Conservation (phyloP, 2,113 vertebrate genomes). For the Emydocephalus ijimae region DNA sequence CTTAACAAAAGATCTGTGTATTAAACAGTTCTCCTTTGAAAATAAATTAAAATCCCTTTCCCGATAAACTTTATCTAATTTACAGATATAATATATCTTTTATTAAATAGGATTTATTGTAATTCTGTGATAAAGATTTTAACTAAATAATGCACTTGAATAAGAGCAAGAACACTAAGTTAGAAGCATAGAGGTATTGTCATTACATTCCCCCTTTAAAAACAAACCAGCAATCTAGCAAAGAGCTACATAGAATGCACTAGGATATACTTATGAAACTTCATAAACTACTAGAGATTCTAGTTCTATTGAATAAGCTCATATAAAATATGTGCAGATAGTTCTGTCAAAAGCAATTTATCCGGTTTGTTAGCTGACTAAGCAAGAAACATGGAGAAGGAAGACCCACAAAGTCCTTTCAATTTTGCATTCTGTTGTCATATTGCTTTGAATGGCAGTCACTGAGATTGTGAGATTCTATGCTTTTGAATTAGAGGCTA, state of each 20-base stretch:
- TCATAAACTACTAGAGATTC: slow-evolving; percentile 14
- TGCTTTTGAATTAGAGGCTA: not conserved
- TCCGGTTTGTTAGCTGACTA: slow-evolving; percentile 22
- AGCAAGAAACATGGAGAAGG: slow-evolving; percentile 24
- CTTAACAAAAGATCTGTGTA: slow-evolving; percentile 8
- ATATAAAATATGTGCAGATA: slow-evolving; percentile 16
- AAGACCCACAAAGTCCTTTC: slow-evolving; percentile 23
- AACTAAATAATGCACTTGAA: slow-evolving; percentile 49
- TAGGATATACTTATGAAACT: slow-evolving; percentile 41
- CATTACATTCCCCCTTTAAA: slow-evolving; percentile 49
- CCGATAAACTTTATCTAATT: slow-evolving; percentile 20
- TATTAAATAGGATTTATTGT: slow-evolving; percentile 34
- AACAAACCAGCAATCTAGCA: slow-evolving; percentile 42
- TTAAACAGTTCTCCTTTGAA: not conserved
- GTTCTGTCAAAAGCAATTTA: slow-evolving; percentile 29
- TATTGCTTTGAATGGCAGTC: not conserved
- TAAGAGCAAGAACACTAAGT: slow-evolving; percentile 36
- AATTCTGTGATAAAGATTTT: slow-evolving; percentile 31
- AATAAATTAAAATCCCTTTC: not conserved
- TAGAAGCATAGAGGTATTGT: slow-evolving; percentile 26
- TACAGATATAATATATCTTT: slow-evolving; percentile 1
- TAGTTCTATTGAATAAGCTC: slow-evolving; percentile 26
- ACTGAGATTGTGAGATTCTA: not conserved
- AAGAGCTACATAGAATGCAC: slow-evolving; percentile 38
- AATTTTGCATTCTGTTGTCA: not conserved